phyloP scores from a whole-genome alignment of 2,113 vertebrate genomes.

The Abramis brama region DNA sequence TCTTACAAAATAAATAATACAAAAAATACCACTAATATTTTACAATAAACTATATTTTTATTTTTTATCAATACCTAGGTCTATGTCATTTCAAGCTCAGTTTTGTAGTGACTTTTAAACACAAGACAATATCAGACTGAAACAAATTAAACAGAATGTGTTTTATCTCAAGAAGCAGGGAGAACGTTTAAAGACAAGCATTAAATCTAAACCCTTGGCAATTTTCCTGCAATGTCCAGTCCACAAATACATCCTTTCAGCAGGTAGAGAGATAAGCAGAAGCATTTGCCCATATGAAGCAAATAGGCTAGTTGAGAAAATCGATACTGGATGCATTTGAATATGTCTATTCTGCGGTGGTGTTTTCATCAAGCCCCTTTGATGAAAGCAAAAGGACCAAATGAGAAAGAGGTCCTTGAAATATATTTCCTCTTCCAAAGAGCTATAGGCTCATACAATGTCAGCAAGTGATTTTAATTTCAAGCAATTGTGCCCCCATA shows the following conservation, averaged over 20 bases:
- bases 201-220: slow-evolving; percentile 6
- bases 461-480: background rate
- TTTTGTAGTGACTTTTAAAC: background rate
- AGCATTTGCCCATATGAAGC: slow-evolving; percentile 16
- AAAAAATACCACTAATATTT: no score
- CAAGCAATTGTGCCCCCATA: background rate
- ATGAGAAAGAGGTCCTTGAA: background rate
- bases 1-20: no score
- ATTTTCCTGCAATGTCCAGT: background rate
- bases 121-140: slow-evolving; percentile 10
- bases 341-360: background rate
- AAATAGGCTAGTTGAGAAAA: background rate
- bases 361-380: background rate
- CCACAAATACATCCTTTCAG: background rate
- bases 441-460: background rate
- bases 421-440: background rate
- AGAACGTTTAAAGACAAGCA: background rate
- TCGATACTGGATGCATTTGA: slow-evolving; percentile 24
- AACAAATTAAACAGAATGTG: background rate
- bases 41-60: background rate
- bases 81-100: background rate
- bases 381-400: background rate
- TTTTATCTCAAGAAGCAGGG: background rate
- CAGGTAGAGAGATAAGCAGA: background rate
- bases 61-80: background rate